These are phyloP conservation scores for Mycogona germanica DNA, from an alignment of 2,888 invertebrate species.

Conservation along the genomic window DNA sequence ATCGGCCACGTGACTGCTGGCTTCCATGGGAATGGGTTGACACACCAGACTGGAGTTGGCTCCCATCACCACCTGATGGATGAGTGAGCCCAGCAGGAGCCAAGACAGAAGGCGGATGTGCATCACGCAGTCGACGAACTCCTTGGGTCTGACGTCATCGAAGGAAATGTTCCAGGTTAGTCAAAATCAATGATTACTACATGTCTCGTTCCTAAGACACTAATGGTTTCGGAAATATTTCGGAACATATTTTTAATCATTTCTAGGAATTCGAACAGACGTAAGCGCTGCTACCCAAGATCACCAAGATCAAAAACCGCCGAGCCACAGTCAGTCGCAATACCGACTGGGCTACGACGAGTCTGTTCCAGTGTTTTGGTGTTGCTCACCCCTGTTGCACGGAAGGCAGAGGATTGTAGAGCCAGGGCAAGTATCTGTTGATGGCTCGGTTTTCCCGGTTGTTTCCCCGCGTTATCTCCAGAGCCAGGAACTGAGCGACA, in stretches of 20 bases:
- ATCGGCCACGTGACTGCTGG: constrained; percentile 92
- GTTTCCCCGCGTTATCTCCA: constrained; percentile 85
- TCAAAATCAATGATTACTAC: too few relatives aligned
- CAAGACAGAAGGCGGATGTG: constrained; percentile 92
- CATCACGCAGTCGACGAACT: constrained; percentile 87
- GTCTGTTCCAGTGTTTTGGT: too few relatives aligned
- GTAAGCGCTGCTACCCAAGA: too few relatives aligned
- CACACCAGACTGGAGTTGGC: constrained; percentile 28
- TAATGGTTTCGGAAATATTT: not conserved
- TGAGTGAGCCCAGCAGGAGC: constrained; percentile 90
- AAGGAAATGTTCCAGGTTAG: too few relatives aligned
- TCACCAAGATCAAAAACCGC: not conserved
- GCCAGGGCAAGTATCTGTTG: constrained; percentile 76
- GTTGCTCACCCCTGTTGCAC: constrained; percentile 63
- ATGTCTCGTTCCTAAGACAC: too few relatives aligned
- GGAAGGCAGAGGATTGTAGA: constrained; percentile 64
- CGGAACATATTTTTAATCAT: too few relatives aligned
- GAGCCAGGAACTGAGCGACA: constrained; percentile 64
- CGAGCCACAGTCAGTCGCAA: too few relatives aligned
- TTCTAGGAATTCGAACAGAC: not conserved
- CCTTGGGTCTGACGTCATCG: constrained; percentile 60
- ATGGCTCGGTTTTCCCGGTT: constrained; percentile 66
- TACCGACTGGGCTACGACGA: too few relatives aligned
- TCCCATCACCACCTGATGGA: constrained; percentile 60
- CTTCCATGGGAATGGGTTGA: constrained; percentile 89